phyloP scores from a whole-genome alignment of 2,888 invertebrate genomes.

The Phalera bucephala region DNA sequence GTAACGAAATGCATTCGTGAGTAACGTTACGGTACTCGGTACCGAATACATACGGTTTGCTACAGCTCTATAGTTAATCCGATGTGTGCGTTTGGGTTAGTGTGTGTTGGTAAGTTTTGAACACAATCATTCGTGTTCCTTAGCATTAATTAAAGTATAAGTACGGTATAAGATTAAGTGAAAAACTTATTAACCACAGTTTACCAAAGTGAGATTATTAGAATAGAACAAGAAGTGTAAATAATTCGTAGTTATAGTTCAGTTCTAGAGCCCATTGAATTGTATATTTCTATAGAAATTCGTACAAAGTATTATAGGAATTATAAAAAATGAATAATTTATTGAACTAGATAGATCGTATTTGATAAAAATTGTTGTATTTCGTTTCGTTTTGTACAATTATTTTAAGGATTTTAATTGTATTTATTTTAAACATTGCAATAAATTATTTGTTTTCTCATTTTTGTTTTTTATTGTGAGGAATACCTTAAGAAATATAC shows the following conservation, averaged over 20 bases:
- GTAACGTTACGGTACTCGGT: no score
- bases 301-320: constrained; percentile 77
- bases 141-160: constrained; percentile 14
- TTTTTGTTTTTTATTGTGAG: constrained; percentile 26
- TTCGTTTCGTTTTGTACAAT: constrained; percentile 76
- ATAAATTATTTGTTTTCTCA: constrained; percentile 73
- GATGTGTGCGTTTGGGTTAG: constrained; percentile 8
- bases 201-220: constrained; percentile 85
- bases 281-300: constrained; percentile 41
- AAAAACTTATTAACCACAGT: constrained; percentile 80
- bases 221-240: constrained; percentile 56
- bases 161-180: constrained; percentile 27
- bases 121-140: constrained; percentile 9
- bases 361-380: constrained; percentile 69
- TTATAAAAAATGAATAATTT: constrained; percentile 60
- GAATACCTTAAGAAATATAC: no score
- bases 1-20: no score
- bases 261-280: constrained; percentile 26
- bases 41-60: no score
- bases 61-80: no score
- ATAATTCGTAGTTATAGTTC: constrained; percentile 38
- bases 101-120: constrained; percentile 6
- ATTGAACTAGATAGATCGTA: constrained; percentile 57
- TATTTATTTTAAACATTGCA: constrained; percentile 73
- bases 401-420: constrained; percentile 66